phyloP scores from a whole-genome alignment of 2,113 vertebrate genomes.

The Oncorhynchus gorbuscha region DNA sequence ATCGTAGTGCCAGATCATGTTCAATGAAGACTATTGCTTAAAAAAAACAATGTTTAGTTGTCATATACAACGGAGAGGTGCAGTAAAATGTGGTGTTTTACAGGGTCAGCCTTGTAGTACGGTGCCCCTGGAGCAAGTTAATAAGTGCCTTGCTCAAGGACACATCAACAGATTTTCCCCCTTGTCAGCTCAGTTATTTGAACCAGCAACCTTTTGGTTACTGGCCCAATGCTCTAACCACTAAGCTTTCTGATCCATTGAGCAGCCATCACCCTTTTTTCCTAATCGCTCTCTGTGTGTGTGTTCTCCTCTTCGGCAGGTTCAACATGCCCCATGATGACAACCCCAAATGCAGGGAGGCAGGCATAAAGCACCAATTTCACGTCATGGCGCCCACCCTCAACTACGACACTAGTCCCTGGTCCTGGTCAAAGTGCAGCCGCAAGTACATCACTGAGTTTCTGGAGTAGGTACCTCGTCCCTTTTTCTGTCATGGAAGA shows the following conservation, averaged over 20 bases:
- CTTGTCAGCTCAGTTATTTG: no score
- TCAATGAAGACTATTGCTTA: not conserved
- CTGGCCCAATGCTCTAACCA: no score
- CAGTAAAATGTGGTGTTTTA: no score
- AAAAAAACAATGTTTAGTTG: not conserved
- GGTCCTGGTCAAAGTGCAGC: conserved; percentile 98
- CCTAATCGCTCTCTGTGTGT: conserved; percentile 50
- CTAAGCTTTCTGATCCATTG: conserved; percentile 30
- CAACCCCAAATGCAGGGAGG: conserved; percentile 92
- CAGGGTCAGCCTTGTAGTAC: no score
- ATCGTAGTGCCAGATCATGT: not conserved
- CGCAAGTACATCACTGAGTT: conserved; percentile 97
- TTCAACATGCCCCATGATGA: conserved; percentile 97
- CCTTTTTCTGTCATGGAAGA: not conserved
- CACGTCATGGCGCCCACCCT: conserved; percentile 96
- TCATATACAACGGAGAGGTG: no score
- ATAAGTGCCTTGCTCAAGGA: no score
- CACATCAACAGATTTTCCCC: no score
- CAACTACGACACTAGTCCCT: conserved; percentile 93
- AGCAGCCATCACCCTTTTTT: conserved; percentile 29
- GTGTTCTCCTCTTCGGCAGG: conserved; percentile 70
- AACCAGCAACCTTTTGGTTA: no score
- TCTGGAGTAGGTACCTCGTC: conserved; percentile 84
- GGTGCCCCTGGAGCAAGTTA: no score
- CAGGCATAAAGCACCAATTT: conserved; percentile 87